Percentiles rank a stretch among this genome's conserved stretches.
Conservation (phyloP, 2,888 invertebrate genomes). For the Biston stratarius region DNA sequence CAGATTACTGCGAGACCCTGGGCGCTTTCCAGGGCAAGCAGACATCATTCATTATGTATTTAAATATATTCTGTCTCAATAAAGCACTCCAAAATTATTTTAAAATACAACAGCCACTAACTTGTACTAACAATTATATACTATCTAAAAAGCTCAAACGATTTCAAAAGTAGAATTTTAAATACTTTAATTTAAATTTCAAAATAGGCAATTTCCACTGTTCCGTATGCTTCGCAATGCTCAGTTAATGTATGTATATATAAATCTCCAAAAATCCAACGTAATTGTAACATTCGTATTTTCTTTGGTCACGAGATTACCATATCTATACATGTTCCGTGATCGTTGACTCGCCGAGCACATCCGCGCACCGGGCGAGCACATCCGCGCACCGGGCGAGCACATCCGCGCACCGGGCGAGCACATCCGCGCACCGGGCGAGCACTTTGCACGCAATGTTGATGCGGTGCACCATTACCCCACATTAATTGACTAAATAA, state of each 20-base stretch:
- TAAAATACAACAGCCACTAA: conserved; percentile 41
- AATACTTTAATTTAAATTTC: background rate
- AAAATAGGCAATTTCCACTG: conserved; percentile 9
- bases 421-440: conserved; percentile 55
- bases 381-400: conserved; percentile 55
- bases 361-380: conserved; percentile 54
- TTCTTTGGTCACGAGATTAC: conserved; percentile 41
- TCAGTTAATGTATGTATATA: conserved; percentile 13
- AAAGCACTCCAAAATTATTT: conserved; percentile 16
- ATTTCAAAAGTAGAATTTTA: conserved; percentile 3
- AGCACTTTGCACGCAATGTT: conserved; percentile 53
- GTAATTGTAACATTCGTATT: conserved; percentile 26
- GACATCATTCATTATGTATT: background rate
- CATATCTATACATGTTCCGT: conserved; percentile 3
- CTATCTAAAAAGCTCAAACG: conserved; percentile 35
- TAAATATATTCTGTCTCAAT: background rate
- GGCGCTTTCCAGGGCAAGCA: background rate
- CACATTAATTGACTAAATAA: conserved; percentile 85
- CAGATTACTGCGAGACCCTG: background rate
- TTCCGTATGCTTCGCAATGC: conserved; percentile 37
- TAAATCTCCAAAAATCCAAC: conserved; percentile 29
- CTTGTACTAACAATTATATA: conserved; percentile 33
- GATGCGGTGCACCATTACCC: conserved; percentile 58
- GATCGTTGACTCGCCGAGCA: background rate
- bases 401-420: conserved; percentile 56